Evolutionary conservation across 64 coral and sea anemone species (phyloP), one percentile per base, ranked within the genome.

Genomic region (Pocillopora damicornis): DNA sequence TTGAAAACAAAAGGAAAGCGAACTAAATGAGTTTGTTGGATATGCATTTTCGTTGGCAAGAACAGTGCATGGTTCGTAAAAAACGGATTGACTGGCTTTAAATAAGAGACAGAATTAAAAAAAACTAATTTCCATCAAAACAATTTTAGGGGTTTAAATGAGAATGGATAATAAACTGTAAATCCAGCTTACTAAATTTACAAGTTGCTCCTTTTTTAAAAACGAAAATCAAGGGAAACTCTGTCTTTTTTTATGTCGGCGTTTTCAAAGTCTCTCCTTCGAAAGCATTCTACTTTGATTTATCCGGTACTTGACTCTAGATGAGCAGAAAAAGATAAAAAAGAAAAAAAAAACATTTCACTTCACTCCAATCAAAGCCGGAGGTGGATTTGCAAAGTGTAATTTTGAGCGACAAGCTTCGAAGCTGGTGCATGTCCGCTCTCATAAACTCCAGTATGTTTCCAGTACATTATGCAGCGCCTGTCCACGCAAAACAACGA

Each of bases 271-370:
- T 71, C 64, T 67, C 16, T 22, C 17, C 22, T 15, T 71, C 67
- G 67, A 71, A 71, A 71, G 67, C 67, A 71, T 71, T 23, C 22
- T 20, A 71, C 67, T 71, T 71, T 71, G 22, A 71, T 71, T 71
- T 23, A 71, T 71, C 67, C 67, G 67, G 37, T 51, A 77, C 42
- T 77, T 51, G 37, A 77, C 22, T 15, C 57, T 56, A 77, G 42
- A 77, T 77, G 35, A 57, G 75, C 75, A 77, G 16, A 77, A 77
- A 15, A n/a, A 77, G 75, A 51, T 71, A 71, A 71, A 45, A 56
- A 73, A n/a, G 13, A 72, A 82, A 72, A 85, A n/a, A 23, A 85
- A 82, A 85, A 85, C 61, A 83, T 67, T 36, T 37, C 80, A 83
- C 61, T 63, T 67, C 80, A 45, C 37, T 68, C 7, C 38, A 56